A percentile compares a stretch with the other conserved stretches of the same genome.
phyloP scores from a whole-genome alignment of 2,797 vertebrate species.

The Lutjanus campechanus region DNA sequence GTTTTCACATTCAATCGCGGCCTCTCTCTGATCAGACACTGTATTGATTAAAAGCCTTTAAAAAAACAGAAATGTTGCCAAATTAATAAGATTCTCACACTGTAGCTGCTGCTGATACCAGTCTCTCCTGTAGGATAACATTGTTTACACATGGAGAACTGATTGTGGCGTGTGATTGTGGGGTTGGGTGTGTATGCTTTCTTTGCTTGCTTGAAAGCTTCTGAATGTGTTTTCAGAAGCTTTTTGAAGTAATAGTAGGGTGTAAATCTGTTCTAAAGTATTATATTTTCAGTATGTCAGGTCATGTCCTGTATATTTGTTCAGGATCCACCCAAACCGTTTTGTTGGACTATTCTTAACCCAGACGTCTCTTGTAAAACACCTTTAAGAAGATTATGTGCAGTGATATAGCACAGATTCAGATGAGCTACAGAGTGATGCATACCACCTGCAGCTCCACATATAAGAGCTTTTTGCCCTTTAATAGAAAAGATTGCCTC shows the following conservation, averaged over 20 bases:
- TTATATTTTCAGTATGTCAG: conserved; percentile 56
- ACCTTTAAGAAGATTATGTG: conserved; percentile 34
- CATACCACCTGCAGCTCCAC: conserved; percentile 30
- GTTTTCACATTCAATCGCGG: background rate
- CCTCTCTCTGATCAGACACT: conserved; percentile 36
- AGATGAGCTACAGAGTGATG: conserved; percentile 22
- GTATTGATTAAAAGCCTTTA: conserved; percentile 49
- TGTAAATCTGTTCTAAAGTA: conserved; percentile 52
- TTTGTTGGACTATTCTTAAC: conserved; percentile 50
- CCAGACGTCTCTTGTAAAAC: conserved; percentile 37
- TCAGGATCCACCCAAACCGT: conserved; percentile 51
- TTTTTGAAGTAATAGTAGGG: conserved; percentile 46
- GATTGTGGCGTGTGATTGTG: conserved; percentile 42
- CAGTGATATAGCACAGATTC: conserved; percentile 14
- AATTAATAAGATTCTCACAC: conserved; percentile 17
- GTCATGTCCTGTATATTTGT: conserved; percentile 58
- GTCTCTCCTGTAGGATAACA: conserved; percentile 22
- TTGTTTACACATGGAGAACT: conserved; percentile 51
- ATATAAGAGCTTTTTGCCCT: conserved; percentile 28
- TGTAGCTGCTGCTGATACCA: conserved; percentile 1
- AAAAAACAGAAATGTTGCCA: conserved; percentile 26
- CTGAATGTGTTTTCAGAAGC: conserved; percentile 56
- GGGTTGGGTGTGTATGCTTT: conserved; percentile 54
- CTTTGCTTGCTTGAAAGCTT: conserved; percentile 43
- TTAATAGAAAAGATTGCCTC: conserved; percentile 46